Conservation (phyloP, 2,888 invertebrate species). For the Trissoscelio sp. region DNA sequence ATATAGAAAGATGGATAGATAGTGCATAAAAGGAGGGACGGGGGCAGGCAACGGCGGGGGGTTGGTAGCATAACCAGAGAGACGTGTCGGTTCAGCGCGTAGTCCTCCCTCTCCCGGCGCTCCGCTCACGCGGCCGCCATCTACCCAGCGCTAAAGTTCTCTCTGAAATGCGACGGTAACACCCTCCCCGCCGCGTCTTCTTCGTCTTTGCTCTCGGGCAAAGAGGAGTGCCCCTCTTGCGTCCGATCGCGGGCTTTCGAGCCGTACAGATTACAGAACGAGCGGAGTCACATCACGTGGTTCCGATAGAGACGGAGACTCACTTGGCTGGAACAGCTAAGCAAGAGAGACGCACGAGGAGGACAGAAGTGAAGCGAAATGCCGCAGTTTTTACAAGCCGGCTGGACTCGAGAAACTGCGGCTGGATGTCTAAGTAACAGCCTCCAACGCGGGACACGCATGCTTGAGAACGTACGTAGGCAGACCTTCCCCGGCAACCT, state of each 20-base stretch:
- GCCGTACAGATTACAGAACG: slow-evolving; percentile 80
- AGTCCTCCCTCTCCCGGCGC: slow-evolving; percentile 49
- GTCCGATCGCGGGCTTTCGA: slow-evolving; percentile 77
- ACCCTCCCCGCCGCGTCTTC: slow-evolving; percentile 70
- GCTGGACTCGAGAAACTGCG: slow-evolving; percentile 63
- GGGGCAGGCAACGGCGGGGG: slow-evolving; percentile 60
- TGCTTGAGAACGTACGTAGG: slow-evolving; percentile 51
- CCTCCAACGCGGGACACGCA: slow-evolving; percentile 48
- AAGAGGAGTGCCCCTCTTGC: slow-evolving; percentile 68
- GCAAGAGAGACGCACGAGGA: slow-evolving; percentile 40
- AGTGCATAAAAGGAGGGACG: slow-evolving; percentile 68
- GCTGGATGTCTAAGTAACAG: slow-evolving; percentile 59
- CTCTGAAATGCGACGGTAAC: slow-evolving; percentile 81
- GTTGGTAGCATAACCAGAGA: slow-evolving; percentile 77
- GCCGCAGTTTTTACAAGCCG: slow-evolving; percentile 64
- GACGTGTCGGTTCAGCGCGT: slow-evolving; percentile 78
- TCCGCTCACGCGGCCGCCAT: slow-evolving; percentile 66
- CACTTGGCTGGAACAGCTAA: slow-evolving; percentile 54
- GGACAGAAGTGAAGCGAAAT: slow-evolving; percentile 60
- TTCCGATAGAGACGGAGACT: slow-evolving; percentile 64
- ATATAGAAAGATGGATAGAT: slow-evolving; percentile 70
- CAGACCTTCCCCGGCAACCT: slow-evolving; percentile 23
- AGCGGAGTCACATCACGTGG: slow-evolving; percentile 66
- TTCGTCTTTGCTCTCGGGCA: slow-evolving; percentile 62
- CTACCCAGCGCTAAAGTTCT: slow-evolving; percentile 75